Evolutionary conservation across 2,888 invertebrate species (phyloP), one percentile per base, ranked within the genome.

Genomic region (Lochmaea capreae): DNA sequence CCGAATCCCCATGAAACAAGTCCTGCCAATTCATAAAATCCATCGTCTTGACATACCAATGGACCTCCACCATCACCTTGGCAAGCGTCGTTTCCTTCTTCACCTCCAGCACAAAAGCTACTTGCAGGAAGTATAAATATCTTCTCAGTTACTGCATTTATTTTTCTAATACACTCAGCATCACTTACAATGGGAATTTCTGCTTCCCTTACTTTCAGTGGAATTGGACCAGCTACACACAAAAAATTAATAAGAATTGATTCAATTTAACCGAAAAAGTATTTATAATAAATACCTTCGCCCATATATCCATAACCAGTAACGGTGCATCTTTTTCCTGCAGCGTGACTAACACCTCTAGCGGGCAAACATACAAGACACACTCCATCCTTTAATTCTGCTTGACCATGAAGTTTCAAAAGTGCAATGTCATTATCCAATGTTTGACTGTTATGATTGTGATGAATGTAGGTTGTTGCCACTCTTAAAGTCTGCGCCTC

Each of bases 61-160:
- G 97, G 97, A 39, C 97, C 97, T 54, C 98, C 97, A 59, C 97
- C 97, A 85, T 97, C 97, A 46, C 97, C 97, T 94, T 97, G 97
- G 83, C 97, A 97, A 14, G 97, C 97, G 85, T 97, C 97, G 84
- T 96, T 96, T 67, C 96, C 96, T 83, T 94, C 93, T 86, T 97
- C 96, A 1, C 97, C 97, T 4, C 97, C 97, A 0, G 97, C 97
- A 87, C 97, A 97, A 89, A 97, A 97, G 85, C 96, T 96, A 84
- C 95, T 95, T 2, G 96, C 96, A 8, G 97, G 97, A 79, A 97
- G 87, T 78, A 97, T 96, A 88, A 97, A 97, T 82, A 96, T 95
- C 88, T 97, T 97, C 88, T 97, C 97, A 0, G 97, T 97, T 68
- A 97, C 97, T 0, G 96, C 95, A 85, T 97, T 97, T 43, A 97